phyloP scores from a whole-genome alignment of 2,888 invertebrate species.

The Drosophila mercatorum region DNA sequence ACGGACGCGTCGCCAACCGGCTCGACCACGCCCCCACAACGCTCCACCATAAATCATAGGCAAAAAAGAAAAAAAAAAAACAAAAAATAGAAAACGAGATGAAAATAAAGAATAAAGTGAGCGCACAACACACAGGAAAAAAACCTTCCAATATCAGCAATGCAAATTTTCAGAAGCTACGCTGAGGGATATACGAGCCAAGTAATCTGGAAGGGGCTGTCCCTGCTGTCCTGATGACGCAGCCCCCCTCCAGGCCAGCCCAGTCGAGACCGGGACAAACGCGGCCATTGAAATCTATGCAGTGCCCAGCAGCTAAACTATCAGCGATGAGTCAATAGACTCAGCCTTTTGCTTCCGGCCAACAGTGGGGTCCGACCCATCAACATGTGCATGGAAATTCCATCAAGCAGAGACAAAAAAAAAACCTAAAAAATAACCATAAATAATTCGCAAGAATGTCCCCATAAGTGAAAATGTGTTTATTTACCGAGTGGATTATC shows the following conservation, averaged over 20 bases:
- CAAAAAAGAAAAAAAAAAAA: constrained; percentile 56
- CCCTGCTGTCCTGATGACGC: constrained; percentile 69
- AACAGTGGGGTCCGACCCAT: constrained; percentile 61
- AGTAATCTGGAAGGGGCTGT: constrained; percentile 11
- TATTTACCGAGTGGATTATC: constrained; percentile 25
- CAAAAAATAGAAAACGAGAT: constrained; percentile 20
- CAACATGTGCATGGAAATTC: constrained; percentile 37
- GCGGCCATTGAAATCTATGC: constrained; percentile 74
- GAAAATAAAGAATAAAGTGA: constrained; percentile 48
- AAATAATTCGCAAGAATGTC: constrained; percentile 28
- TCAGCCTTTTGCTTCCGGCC: constrained; percentile 43
- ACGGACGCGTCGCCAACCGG: constrained; percentile 44
- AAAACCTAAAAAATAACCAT: constrained; percentile 17
- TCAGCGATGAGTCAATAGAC: constrained; percentile 78
- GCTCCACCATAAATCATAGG: constrained; percentile 75
- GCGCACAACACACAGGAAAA: constrained; percentile 49
- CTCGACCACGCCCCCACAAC: constrained; percentile 70
- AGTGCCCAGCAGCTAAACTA: constrained; percentile 60
- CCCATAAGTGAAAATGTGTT: constrained; percentile 13
- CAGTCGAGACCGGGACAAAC: constrained; percentile 48
- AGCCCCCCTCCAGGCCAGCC: constrained; percentile 59
- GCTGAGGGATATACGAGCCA: constrained; percentile 30
- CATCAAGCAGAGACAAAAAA: constrained; percentile 2
- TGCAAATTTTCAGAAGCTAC: constrained; percentile 69
- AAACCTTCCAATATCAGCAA: constrained; percentile 73